Conservation (phyloP, 2,888 invertebrate species). For the Allolobophora icterica region DNA sequence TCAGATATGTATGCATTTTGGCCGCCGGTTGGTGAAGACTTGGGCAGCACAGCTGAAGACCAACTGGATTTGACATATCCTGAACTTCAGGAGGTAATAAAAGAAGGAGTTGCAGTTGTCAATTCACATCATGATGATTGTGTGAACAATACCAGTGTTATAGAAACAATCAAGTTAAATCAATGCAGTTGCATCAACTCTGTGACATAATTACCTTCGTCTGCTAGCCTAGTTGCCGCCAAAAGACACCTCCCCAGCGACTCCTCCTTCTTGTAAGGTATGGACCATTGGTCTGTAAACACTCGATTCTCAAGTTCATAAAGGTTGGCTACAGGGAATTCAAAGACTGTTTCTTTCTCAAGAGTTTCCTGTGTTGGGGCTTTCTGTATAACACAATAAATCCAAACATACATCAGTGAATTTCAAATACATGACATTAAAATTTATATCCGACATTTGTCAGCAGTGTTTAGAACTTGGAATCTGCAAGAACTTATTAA, state of each 20-base stretch:
- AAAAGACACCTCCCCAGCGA: conserved; percentile 67
- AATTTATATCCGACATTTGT: neutral
- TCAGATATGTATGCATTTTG: no score
- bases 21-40: no score
- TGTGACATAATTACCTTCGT: conserved; percentile 59
- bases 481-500: no score
- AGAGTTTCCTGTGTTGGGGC: conserved; percentile 38
- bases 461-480: neutral
- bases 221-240: conserved; percentile 65
- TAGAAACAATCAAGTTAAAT: neutral
- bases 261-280: conserved; percentile 68
- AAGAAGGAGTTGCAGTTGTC: no score
- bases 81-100: no score
- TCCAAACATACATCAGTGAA: neutral
- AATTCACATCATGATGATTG: no score
- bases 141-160: no score
- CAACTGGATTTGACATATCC: no score
- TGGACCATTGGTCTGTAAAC: conserved; percentile 68
- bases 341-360: conserved; percentile 55
- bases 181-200: neutral
- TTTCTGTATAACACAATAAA: conserved; percentile 26
- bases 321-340: conserved; percentile 67
- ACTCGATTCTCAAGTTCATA: conserved; percentile 67
- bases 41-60: no score
- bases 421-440: neutral